phyloP scores from a whole-genome alignment of 1,140 invertebrate species.

The Uloborus diversus region DNA sequence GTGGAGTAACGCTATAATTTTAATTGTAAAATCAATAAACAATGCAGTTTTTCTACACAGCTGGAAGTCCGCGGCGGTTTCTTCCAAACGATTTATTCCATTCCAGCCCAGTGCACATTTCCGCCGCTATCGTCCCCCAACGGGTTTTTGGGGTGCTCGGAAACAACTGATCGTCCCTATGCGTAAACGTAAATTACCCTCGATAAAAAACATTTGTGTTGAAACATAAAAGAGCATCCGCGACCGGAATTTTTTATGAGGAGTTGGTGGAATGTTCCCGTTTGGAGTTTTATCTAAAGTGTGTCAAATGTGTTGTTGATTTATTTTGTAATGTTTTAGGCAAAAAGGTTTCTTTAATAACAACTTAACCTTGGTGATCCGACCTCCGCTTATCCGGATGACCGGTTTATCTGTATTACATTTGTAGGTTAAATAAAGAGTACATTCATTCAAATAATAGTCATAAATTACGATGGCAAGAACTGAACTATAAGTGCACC shows the following conservation, averaged over 20 bases:
- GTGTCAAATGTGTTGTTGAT: no score
- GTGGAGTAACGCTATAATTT: conserved; percentile 34
- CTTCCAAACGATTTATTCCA: conserved; percentile 48
- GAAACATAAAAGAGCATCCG: conserved; percentile 53
- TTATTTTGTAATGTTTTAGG: no score
- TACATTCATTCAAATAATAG: no score
- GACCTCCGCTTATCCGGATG: no score
- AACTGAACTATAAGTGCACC: no score
- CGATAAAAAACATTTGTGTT: conserved; percentile 48
- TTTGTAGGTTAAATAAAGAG: no score
- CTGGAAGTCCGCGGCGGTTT: conserved; percentile 9
- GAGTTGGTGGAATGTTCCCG: background rate
- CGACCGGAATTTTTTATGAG: conserved; percentile 38
- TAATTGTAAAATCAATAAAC: conserved; percentile 46
- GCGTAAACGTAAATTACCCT: conserved; percentile 45
- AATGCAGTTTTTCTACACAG: background rate
- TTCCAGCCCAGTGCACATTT: conserved; percentile 23
- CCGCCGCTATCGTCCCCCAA: conserved; percentile 24
- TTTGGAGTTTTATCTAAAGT: no score
- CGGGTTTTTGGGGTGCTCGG: background rate
- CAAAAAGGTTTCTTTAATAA: no score
- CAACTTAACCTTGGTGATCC: no score
- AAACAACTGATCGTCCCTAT: no score
- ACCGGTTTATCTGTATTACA: no score
- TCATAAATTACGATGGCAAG: no score